Conservation (phyloP, 2,797 vertebrate species). For the Galaxias olidus region DNA sequence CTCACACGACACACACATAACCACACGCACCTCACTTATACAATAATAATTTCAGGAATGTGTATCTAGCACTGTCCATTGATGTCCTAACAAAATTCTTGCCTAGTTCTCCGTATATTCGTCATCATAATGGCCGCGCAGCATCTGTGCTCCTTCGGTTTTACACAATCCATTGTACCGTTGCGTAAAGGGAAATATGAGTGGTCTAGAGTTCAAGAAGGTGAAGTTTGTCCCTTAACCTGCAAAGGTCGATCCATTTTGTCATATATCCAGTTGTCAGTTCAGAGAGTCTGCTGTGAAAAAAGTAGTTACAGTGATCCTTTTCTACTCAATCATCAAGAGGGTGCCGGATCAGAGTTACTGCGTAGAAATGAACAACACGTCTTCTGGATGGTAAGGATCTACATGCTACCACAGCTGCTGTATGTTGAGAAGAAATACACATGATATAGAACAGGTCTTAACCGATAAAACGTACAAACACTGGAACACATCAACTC, state of each 20-base stretch:
- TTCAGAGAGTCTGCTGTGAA: neutral
- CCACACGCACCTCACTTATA: too few relatives aligned
- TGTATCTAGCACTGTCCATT: too few relatives aligned
- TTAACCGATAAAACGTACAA: neutral
- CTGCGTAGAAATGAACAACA: slow-evolving; percentile 15
- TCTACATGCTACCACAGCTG: slow-evolving; percentile 4
- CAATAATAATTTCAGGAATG: too few relatives aligned
- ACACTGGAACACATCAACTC: neutral
- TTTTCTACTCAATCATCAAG: slow-evolving; percentile 5
- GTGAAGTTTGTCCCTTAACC: neutral
- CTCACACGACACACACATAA: too few relatives aligned
- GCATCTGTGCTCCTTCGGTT: too few relatives aligned
- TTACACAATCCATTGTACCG: too few relatives aligned
- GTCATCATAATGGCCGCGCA: too few relatives aligned
- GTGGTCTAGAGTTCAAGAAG: too few relatives aligned
- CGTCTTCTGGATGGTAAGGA: neutral
- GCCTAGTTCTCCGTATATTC: too few relatives aligned
- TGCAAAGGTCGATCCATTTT: slow-evolving; percentile 1
- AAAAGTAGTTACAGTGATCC: slow-evolving; percentile 1
- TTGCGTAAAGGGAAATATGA: too few relatives aligned
- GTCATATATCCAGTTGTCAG: neutral
- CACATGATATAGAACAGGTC: neutral
- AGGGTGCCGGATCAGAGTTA: slow-evolving; percentile 26
- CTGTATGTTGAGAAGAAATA: neutral
- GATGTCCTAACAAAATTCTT: too few relatives aligned